Conservation (phyloP, 2,797 vertebrate genomes). For the Protosalanx chinensis region DNA sequence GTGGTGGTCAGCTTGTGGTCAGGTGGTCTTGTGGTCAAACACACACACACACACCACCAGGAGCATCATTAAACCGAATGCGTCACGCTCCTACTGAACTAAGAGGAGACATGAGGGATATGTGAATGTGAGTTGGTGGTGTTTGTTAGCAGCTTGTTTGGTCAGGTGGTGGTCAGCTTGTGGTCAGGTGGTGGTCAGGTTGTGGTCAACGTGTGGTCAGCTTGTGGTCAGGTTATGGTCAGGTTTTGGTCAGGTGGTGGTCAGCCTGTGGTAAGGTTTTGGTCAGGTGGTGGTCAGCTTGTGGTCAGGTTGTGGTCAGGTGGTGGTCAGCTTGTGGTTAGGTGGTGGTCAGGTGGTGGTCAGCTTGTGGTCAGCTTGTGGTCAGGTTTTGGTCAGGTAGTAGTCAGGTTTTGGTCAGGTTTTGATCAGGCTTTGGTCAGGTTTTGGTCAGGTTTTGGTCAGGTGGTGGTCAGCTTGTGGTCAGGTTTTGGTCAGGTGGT, state of each 20-base stretch:
- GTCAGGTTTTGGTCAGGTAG: background rate
- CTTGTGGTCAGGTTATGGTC: background rate
- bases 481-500: background rate
- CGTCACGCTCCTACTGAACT: background rate
- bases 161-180: background rate
- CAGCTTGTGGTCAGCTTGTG: background rate
- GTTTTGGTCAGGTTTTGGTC: too few relatives aligned
- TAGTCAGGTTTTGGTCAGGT: too few relatives aligned
- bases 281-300: too few relatives aligned
- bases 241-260: too few relatives aligned
- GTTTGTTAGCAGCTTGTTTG: background rate
- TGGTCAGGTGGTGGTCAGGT: too few relatives aligned
- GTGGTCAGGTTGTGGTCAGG: background rate
- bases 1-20: too few relatives aligned
- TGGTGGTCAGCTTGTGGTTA: background rate
- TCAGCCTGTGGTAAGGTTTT: background rate
- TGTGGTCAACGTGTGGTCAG: background rate
- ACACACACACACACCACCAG: conserved; percentile 24
- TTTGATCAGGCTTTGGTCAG: too few relatives aligned
- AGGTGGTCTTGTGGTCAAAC: too few relatives aligned
- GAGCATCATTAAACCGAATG: background rate
- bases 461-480: background rate
- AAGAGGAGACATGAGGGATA: background rate
- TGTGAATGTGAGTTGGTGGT: background rate
- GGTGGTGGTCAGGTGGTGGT: background rate